phyloP scores from a whole-genome alignment of 2,888 invertebrate genomes.

The Odontomyia ornata region DNA sequence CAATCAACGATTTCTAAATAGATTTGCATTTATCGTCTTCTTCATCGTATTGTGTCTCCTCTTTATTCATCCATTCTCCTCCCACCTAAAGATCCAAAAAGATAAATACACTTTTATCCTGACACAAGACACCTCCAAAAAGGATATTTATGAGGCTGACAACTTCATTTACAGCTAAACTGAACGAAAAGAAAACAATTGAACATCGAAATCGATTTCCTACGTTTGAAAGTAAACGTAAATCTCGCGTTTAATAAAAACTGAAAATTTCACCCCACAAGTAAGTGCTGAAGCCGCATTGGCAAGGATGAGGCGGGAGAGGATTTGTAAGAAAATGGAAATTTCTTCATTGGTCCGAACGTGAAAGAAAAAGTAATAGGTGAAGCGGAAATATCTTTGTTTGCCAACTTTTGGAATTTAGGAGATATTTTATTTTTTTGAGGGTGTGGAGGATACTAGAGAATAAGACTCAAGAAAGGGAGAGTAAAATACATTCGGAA shows the following conservation, averaged over 20 bases:
- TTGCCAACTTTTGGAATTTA: conserved; percentile 35
- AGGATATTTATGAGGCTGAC: conserved; percentile 43
- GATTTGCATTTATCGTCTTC: too few relatives aligned
- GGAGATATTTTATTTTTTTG: conserved; percentile 24
- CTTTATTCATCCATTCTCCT: background rate
- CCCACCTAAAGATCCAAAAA: background rate
- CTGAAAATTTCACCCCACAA: conserved; percentile 16
- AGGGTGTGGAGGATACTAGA: background rate
- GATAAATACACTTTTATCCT: conserved; percentile 1
- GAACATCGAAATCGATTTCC: conserved; percentile 41
- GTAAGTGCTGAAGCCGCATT: background rate
- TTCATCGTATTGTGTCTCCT: too few relatives aligned
- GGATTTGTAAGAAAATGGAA: conserved; percentile 34
- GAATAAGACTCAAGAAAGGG: conserved; percentile 26
- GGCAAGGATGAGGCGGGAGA: background rate
- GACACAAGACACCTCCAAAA: conserved; percentile 30
- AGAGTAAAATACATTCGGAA: conserved; percentile 12
- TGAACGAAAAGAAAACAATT: conserved; percentile 44
- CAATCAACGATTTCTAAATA: too few relatives aligned
- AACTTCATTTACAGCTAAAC: conserved; percentile 45
- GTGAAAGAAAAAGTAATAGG: conserved; percentile 41
- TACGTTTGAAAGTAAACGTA: conserved; percentile 37
- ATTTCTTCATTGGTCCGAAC: conserved; percentile 40
- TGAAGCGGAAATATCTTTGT: conserved; percentile 44
- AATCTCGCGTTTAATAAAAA: conserved; percentile 44